phyloP scores from a whole-genome alignment of 2,888 invertebrate genomes.

The Leucoma salicis region DNA sequence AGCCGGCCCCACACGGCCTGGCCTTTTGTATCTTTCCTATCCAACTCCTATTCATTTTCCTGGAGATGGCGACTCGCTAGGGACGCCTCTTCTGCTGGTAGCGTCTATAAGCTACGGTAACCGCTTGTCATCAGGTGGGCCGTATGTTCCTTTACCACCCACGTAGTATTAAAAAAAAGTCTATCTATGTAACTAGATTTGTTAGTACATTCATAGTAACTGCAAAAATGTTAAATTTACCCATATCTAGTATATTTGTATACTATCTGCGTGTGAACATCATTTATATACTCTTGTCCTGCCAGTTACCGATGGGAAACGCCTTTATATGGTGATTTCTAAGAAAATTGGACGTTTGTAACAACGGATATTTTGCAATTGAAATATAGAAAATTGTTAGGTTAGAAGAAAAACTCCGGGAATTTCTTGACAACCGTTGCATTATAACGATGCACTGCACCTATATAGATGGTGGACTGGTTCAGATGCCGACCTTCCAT shows the following conservation, averaged over 20 bases:
- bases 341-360: slow-evolving; percentile 33
- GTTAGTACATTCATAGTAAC: background rate
- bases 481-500: too few relatives aligned
- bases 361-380: slow-evolving; percentile 33
- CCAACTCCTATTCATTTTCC: too few relatives aligned
- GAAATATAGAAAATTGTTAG: slow-evolving; percentile 16
- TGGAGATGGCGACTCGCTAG: too few relatives aligned
- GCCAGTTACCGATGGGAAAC: slow-evolving; percentile 29
- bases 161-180: background rate
- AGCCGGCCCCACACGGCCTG: too few relatives aligned
- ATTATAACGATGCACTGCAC: background rate
- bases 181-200: background rate
- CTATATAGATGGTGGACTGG: too few relatives aligned
- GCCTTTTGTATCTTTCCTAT: too few relatives aligned
- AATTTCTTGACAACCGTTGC: slow-evolving; percentile 2
- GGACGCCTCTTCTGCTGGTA: too few relatives aligned
- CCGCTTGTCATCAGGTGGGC: too few relatives aligned
- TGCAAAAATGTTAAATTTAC: slow-evolving; percentile 18
- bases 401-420: slow-evolving; percentile 12
- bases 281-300: slow-evolving; percentile 32
- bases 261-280: slow-evolving; percentile 46
- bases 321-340: slow-evolving; percentile 34
- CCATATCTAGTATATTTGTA: slow-evolving; percentile 16
- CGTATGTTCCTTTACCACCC: background rate
- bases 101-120: too few relatives aligned